phyloP scores from a whole-genome alignment of 2,888 invertebrate genomes.

The Leucophenga maculata region DNA sequence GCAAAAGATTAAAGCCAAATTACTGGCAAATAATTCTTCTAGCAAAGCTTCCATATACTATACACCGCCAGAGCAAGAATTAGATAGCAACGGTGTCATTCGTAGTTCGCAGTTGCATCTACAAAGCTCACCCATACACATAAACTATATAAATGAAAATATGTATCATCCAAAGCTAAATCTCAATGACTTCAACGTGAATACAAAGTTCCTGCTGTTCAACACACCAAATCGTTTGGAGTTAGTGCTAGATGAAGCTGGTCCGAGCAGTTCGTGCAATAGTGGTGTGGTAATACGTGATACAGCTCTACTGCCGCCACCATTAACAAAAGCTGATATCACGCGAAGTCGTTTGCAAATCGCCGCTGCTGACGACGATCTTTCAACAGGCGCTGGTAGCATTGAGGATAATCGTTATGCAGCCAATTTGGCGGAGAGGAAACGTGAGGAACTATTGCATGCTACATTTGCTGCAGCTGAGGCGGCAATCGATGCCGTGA shows the following conservation, averaged over 20 bases:
- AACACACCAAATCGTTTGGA: slow-evolving; percentile 45
- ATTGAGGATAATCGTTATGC: slow-evolving; percentile 64
- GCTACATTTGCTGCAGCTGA: slow-evolving; percentile 16
- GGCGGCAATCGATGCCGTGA: neutral
- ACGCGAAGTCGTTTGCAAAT: slow-evolving; percentile 52
- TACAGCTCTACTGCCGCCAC: neutral
- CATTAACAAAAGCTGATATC: slow-evolving; percentile 34
- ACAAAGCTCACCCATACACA: slow-evolving; percentile 75
- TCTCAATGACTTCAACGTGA: slow-evolving; percentile 57
- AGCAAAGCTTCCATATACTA: slow-evolving; percentile 85
- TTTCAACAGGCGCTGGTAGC: slow-evolving; percentile 51
- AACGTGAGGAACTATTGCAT: slow-evolving; percentile 2
- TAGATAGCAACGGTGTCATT: slow-evolving; percentile 24
- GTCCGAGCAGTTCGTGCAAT: too few species aligned
- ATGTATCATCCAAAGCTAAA: slow-evolving; percentile 61
- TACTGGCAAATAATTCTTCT: slow-evolving; percentile 71
- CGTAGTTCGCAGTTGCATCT: slow-evolving; percentile 65
- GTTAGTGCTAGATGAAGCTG: too few species aligned
- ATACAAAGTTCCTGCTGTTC: slow-evolving; percentile 51
- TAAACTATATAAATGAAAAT: slow-evolving; percentile 71
- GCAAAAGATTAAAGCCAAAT: slow-evolving; percentile 62
- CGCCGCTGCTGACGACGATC: slow-evolving; percentile 32
- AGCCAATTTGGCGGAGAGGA: slow-evolving; percentile 34
- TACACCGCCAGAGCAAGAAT: slow-evolving; percentile 76
- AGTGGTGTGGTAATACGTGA: too few species aligned